A percentile compares a stretch with the other conserved stretches of the same genome.
phyloP scores from a whole-genome alignment of 2,113 vertebrate species.

The Alexandromys fortis region DNA sequence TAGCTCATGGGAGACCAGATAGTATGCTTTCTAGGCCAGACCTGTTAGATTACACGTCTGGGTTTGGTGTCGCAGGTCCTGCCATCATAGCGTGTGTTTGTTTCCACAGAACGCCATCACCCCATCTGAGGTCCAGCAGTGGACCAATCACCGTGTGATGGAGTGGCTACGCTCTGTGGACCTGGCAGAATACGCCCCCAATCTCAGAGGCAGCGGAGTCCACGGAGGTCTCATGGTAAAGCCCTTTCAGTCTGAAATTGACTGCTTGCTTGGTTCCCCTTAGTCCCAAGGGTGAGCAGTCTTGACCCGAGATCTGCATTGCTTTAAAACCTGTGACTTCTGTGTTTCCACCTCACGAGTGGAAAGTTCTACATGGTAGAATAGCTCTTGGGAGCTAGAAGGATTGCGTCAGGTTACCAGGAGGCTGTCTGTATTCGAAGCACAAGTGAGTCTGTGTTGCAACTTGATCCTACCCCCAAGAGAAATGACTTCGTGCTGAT shows the following conservation, averaged over 20 bases:
- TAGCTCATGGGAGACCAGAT: not conserved
- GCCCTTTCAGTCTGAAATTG: not conserved
- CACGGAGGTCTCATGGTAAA: slow-evolving; percentile 98
- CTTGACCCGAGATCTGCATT: not conserved
- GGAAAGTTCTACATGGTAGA: not conserved
- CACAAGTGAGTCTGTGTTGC: not conserved
- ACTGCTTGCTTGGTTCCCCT: not conserved
- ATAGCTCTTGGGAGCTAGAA: not conserved
- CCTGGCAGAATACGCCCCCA: slow-evolving; percentile 97
- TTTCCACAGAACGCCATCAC: slow-evolving; percentile 90
- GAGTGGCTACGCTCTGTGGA: slow-evolving; percentile 98
- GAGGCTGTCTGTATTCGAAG: not conserved
- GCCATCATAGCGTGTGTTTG: not conserved
- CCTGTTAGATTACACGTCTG: not conserved
- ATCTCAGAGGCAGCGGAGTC: slow-evolving; percentile 96
- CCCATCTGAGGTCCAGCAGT: slow-evolving; percentile 94
- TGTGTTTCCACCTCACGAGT: not conserved
- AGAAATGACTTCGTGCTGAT: too few relatives aligned
- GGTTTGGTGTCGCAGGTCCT: not conserved
- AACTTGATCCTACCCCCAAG: not conserved
- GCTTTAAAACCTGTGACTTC: not conserved
- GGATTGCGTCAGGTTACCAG: too few relatives aligned
- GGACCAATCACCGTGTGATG: slow-evolving; percentile 99
- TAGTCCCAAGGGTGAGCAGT: not conserved
- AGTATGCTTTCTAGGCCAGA: not conserved